These are phyloP conservation scores for Tetranychus piercei DNA, from an alignment of 2,888 invertebrate species.

Conservation along the genomic window DNA sequence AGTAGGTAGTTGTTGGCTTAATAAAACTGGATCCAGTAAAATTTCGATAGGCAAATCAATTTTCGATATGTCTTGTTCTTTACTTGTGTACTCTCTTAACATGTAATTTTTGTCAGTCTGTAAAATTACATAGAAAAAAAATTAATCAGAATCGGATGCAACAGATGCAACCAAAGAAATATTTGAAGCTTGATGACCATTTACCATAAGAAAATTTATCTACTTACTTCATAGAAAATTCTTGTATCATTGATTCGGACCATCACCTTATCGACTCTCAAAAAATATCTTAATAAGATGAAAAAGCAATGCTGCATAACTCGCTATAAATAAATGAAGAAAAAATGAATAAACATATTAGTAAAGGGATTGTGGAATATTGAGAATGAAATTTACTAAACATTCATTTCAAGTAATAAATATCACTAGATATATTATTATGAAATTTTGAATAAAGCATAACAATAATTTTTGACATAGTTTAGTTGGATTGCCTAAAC, in stretches of 20 bases:
- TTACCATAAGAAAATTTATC: no score
- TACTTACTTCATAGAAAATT: constrained; percentile 50
- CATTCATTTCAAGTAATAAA: not conserved
- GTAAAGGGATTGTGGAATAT: not conserved
- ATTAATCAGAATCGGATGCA: not conserved
- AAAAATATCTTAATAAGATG: constrained; percentile 67
- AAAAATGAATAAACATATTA: not conserved
- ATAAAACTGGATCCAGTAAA: constrained; percentile 48
- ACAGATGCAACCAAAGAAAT: no score
- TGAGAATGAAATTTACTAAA: not conserved
- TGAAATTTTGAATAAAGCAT: constrained; percentile 5
- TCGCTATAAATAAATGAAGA: constrained; percentile 43
- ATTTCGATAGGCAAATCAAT: constrained; percentile 41
- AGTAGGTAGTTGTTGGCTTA: constrained; percentile 47
- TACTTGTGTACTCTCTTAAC: constrained; percentile 59
- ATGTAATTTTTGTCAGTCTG: constrained; percentile 49
- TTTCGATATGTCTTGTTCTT: constrained; percentile 45
- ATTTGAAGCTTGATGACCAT: no score
- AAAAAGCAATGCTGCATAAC: constrained; percentile 91
- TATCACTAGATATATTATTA: constrained; percentile 2
- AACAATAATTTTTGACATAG: constrained; percentile 4
- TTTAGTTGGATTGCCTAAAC: no score
- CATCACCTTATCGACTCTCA: constrained; percentile 82
- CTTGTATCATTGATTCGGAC: constrained; percentile 71
- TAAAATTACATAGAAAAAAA: constrained; percentile 14